phyloP scores from a whole-genome alignment of 2,113 vertebrate species.

The Poecilia latipinna region DNA sequence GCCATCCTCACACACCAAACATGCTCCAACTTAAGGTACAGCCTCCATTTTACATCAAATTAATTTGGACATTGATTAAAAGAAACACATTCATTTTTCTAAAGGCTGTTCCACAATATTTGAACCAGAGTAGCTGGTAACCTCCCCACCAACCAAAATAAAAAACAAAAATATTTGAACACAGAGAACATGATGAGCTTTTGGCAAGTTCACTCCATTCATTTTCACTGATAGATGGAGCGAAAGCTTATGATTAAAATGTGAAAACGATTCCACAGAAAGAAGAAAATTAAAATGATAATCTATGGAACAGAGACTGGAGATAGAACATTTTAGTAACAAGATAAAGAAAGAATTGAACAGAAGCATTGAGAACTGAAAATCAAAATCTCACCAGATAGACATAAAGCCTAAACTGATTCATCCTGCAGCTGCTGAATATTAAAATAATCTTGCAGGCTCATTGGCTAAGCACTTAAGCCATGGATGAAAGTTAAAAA shows the following conservation, averaged over 20 bases:
- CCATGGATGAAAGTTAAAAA: neutral
- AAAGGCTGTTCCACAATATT: constrained; percentile 30
- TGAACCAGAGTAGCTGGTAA: constrained; percentile 26
- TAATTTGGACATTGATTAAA: constrained; percentile 33
- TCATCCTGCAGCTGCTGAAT: neutral
- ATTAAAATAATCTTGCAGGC: neutral
- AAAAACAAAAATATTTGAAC: constrained; percentile 13
- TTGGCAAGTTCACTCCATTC: constrained; percentile 24
- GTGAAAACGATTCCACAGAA: constrained; percentile 4
- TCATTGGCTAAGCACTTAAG: neutral
- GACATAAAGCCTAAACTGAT: neutral
- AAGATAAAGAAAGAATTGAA: neutral
- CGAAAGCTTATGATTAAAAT: constrained; percentile 15
- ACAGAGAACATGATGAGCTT: constrained; percentile 25
- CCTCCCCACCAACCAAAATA: neutral
- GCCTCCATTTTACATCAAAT: constrained; percentile 31
- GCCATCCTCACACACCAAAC: constrained; percentile 4
- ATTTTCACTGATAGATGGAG: constrained; percentile 3
- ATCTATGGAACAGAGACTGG: constrained; percentile 1
- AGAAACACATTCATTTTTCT: constrained; percentile 23
- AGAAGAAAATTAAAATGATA: neutral
- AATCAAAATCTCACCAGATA: constrained; percentile 3
- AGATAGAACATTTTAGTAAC: neutral
- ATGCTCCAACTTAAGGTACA: constrained; percentile 31
- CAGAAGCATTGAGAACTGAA: neutral